Base-by-base conservation (phyloP, 2,797 vertebrate genomes). In the Chaenodraco wilsoni region DNA sequence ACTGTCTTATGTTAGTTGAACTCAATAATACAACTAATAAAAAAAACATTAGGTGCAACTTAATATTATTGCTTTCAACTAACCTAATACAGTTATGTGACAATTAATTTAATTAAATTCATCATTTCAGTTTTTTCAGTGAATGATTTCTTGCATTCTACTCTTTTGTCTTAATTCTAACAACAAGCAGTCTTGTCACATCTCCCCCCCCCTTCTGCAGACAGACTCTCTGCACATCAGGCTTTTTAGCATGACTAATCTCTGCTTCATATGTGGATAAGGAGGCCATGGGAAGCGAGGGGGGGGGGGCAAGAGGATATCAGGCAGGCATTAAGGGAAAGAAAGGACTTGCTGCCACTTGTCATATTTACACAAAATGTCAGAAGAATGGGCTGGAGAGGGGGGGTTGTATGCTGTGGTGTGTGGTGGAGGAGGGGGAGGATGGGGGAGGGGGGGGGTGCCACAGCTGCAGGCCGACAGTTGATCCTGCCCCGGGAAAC, bases 381-480 rank as follows among this genome's bases (percentile, higher is more conserved):
- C 79, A 79, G 67, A 80, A 88, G 79, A 86, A 86, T 73, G 64
- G 77, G 45, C 62, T 51, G 67, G 61, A 61, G 58, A 31, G 45
- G 46, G 74, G 69, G 49, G 79, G 76, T 70, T 51, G 77, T 37
- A 80, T 67, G 56, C 17, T 43, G 41, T 69, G 79, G 65, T 59
- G 54, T 54, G 48, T 13, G 41, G 51, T 44, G 69, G 65, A 33
- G 14, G 16, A 8, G n/a, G n/a, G n/a, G 59, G 27, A 48, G 59
- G 19, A 12, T 27, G 1, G 45, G 15, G 19, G 33, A 23, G 8
- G 11, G 40, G 37, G 37, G 48, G 71, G 72, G 19, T 40, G 46
- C 68, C 87, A 93, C 93, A 93, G 92, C 90, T 91, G 92, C 89
- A 90, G 89, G 87, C 81, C 86, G 92, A 91, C 85, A 87, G 89